These are phyloP conservation scores for Tipula confusa DNA, from an alignment of 2,888 invertebrate genomes.

Conservation along the genomic window DNA sequence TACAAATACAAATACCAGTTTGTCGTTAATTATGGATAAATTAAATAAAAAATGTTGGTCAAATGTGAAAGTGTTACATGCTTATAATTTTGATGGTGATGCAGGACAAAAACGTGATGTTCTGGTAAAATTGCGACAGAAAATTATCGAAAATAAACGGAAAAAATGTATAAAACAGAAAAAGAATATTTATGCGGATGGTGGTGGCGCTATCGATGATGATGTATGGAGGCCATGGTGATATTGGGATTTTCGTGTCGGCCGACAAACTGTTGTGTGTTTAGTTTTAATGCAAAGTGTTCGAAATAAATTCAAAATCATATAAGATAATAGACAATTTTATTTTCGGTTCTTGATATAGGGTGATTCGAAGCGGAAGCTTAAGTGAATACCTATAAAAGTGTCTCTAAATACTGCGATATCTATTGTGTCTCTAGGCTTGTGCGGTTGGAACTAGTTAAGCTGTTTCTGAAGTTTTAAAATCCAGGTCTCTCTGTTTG, in stretches of 20 bases:
- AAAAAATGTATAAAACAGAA: background rate
- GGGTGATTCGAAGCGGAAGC: no score
- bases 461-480: no score
- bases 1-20: background rate
- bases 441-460: no score
- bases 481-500: no score
- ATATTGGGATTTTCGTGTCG: no score
- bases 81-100: background rate
- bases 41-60: background rate
- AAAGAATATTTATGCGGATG: background rate
- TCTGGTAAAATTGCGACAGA: background rate
- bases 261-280: no score
- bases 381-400: no score
- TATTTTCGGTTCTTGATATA: no score
- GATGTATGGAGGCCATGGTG: background rate
- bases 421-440: no score
- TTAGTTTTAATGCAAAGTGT: no score
- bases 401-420: no score
- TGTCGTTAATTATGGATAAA: background rate
- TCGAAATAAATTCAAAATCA: background rate
- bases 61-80: background rate
- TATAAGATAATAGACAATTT: no score
- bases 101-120: background rate
- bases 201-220: background rate
- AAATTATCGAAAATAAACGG: background rate